These are phyloP conservation scores for Neosilurus mollespiculum DNA, from an alignment of 2,797 vertebrate genomes.

Conservation along the genomic window DNA sequence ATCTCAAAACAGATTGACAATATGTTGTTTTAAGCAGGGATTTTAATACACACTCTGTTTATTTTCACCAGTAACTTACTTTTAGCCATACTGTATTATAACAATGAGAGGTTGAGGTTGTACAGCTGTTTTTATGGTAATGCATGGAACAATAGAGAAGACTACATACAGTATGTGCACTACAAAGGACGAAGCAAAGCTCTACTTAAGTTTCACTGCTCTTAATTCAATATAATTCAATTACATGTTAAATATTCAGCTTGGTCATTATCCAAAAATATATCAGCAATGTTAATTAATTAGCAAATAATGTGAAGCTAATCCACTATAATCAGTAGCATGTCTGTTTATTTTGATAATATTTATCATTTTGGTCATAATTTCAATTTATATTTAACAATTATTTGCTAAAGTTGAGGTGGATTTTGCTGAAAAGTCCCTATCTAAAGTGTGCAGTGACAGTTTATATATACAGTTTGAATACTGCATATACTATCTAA, in stretches of 20 bases:
- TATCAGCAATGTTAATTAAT: background rate
- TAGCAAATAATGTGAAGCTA: background rate
- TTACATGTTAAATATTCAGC: background rate
- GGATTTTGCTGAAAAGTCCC: too few relatives aligned
- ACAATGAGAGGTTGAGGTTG: background rate
- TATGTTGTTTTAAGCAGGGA: background rate
- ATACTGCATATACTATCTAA: too few relatives aligned
- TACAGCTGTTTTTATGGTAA: background rate
- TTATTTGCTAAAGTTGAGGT: too few relatives aligned
- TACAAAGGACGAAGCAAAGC: background rate
- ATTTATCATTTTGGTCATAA: too few relatives aligned
- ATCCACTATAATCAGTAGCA: background rate
- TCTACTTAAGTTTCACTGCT: background rate
- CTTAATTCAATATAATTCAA: background rate
- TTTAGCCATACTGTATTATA: background rate
- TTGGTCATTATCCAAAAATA: background rate
- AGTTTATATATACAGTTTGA: too few relatives aligned
- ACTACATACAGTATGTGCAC: background rate
- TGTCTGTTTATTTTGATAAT: background rate
- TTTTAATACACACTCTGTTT: background rate
- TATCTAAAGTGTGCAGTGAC: too few relatives aligned
- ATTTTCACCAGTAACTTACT: too few relatives aligned
- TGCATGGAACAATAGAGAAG: background rate
- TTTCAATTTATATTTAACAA: too few relatives aligned
- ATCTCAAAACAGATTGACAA: background rate